Base-by-base conservation (phyloP, 1,140 invertebrate species). In the Zaprionus nigranus region DNA sequence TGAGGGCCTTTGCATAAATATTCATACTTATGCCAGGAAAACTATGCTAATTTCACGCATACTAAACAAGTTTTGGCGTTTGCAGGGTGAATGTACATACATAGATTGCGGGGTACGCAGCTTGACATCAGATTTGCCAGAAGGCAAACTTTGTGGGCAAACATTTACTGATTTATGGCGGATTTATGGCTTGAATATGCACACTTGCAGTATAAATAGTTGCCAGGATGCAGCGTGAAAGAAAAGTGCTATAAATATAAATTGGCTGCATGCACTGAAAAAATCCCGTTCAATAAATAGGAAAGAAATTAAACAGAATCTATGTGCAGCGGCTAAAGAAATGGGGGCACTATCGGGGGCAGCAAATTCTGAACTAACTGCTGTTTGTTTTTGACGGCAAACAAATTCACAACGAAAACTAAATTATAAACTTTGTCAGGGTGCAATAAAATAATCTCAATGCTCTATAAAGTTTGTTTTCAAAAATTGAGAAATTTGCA, bases 21-120 rank as follows among this genome's bases (percentile, higher is more conserved):
- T 65, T 65, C 63, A 43, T 43, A 28, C 22, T 43, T 30, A 13
- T 28, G 28, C 24, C 3, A 57, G 63, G 15, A 56, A 43, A 30
- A 57, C 53, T 65, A 65, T 65, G 63, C 63, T 65, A 65, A 57
- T 57, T 65, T 34, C 17, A 38, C 38, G 63, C 53, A 65, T 38
- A 65, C 36, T 38, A 65, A 56, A 56, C 36, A 30, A 40, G 24
- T 30, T 65, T 57, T 12, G 22, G 22, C 20, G 24, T 26, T 24
- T 54, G 26, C 22, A n/a, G 36, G 30, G 15, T 13, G 38, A 17
- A 40, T 15, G 6, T 7, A 34, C n/a, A 43, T 43, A 43, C 38
- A 56, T 65, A 40, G 38, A 65, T 65, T 65, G 36, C 22, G 46
- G 40, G 40, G 6, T 43, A n/a, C n/a, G n/a, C 2, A 17, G 36